Percentiles rank a stretch among this genome's conserved stretches.
Evolutionary conservation across 2,888 invertebrate species (phyloP).

Genomic region (Agriopis marginaria): DNA sequence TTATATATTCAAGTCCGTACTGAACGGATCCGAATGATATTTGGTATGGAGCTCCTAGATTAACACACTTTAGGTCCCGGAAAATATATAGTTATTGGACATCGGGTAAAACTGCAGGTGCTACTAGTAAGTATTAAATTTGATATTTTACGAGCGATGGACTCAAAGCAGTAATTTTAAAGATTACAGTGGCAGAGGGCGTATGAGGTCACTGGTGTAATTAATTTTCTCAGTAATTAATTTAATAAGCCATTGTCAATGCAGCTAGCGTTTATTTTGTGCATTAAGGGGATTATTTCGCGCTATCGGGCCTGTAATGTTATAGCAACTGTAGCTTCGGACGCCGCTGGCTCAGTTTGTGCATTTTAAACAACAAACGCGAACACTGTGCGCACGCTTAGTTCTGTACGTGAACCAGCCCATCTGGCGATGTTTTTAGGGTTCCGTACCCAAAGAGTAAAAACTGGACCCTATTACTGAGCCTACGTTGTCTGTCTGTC

Average conservation of each 20-base stretch:
- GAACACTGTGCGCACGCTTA: conserved; percentile 13
- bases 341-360: conserved; percentile 30
- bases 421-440: not conserved
- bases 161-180: conserved; percentile 34
- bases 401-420: not conserved
- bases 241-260: conserved; percentile 57
- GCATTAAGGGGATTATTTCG: conserved; percentile 61
- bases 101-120: not conserved
- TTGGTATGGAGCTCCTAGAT: too few species aligned
- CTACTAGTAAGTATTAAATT: not conserved
- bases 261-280: conserved; percentile 59
- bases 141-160: conserved; percentile 6
- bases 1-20: too few species aligned
- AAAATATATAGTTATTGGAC: not conserved
- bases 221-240: conserved; percentile 54
- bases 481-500: too few species aligned
- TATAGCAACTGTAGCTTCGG: conserved; percentile 58
- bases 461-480: too few species aligned
- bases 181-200: conserved; percentile 34
- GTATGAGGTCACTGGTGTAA: conserved; percentile 40
- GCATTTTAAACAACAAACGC: conserved; percentile 44
- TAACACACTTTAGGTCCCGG: too few species aligned
- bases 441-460: too few species aligned
- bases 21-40: too few species aligned
- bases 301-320: conserved; percentile 58